Percentiles rank a stretch among this genome's conserved stretches.
phyloP scores from a whole-genome alignment of 1,140 invertebrate species.

The Caerostris darwini region DNA sequence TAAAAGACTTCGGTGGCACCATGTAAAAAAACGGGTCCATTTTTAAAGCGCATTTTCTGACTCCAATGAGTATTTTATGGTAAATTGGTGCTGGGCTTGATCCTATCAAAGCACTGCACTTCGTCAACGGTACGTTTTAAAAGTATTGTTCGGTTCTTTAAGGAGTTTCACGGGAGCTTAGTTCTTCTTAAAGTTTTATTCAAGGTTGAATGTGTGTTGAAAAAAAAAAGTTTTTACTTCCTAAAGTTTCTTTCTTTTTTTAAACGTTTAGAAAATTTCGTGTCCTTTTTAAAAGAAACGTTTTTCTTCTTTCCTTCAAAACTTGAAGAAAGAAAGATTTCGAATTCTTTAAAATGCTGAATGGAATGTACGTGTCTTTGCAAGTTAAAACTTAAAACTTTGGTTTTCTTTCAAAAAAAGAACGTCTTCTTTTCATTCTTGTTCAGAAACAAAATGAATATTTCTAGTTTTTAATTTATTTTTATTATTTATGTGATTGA shows the following conservation, averaged over 20 bases:
- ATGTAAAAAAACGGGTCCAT: neutral
- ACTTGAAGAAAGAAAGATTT: neutral
- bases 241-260: too few species aligned
- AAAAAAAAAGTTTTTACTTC: too few species aligned
- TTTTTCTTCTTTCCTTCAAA: neutral
- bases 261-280: too few species aligned
- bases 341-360: neutral
- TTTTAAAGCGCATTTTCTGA: neutral
- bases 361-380: neutral
- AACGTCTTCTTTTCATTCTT: too few species aligned
- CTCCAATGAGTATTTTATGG: neutral
- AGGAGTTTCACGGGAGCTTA: neutral
- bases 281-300: too few species aligned
- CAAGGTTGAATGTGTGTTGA: neutral
- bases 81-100: neutral
- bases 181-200: neutral
- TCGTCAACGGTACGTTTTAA: neutral
- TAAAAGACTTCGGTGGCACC: neutral
- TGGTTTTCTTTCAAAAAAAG: too few species aligned
- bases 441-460: too few species aligned
- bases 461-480: too few species aligned
- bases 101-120: neutral
- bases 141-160: neutral
- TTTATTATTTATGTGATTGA: too few species aligned
- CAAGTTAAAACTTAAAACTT: neutral